phyloP scores from a whole-genome alignment of 2,113 vertebrate species.

The Seriola rivoliana region DNA sequence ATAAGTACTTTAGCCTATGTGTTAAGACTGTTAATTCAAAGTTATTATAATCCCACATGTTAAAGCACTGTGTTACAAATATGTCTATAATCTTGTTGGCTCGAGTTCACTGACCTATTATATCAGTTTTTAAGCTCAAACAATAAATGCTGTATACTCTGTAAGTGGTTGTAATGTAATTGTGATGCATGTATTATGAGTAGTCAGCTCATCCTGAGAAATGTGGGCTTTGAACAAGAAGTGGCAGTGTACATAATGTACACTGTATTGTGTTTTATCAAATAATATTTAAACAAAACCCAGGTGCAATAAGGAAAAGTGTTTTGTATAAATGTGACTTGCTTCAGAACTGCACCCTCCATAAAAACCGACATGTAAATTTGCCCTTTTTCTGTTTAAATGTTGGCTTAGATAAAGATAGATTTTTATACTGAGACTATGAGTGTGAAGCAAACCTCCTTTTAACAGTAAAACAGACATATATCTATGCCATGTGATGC shows the following conservation, averaged over 20 bases:
- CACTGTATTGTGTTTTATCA: not conserved
- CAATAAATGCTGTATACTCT: constrained; percentile 7
- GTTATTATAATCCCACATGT: constrained; percentile 30
- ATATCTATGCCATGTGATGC: not conserved
- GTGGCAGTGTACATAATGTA: not conserved
- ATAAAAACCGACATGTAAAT: not conserved
- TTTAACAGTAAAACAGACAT: not conserved
- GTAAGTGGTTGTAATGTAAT: not conserved
- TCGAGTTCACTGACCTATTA: constrained; percentile 29
- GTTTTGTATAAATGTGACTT: not conserved
- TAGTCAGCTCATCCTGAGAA: not conserved
- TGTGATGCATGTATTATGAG: not conserved
- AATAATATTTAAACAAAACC: not conserved
- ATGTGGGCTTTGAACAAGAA: not conserved
- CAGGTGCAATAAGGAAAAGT: not conserved
- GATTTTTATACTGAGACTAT: not conserved
- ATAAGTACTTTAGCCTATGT: constrained; percentile 20
- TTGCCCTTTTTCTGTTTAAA: not conserved
- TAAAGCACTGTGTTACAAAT: constrained; percentile 21
- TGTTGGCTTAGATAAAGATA: not conserved
- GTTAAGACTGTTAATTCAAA: constrained; percentile 34
- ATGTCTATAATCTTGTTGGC: not conserved
- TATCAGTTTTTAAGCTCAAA: constrained; percentile 10
- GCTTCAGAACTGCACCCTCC: too few species aligned
- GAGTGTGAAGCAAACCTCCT: not conserved